These are phyloP conservation scores for Sanderia malayensis DNA, from an alignment of 30 jellyfish, hydroid and myxozoan species.

Conservation along the genomic window DNA sequence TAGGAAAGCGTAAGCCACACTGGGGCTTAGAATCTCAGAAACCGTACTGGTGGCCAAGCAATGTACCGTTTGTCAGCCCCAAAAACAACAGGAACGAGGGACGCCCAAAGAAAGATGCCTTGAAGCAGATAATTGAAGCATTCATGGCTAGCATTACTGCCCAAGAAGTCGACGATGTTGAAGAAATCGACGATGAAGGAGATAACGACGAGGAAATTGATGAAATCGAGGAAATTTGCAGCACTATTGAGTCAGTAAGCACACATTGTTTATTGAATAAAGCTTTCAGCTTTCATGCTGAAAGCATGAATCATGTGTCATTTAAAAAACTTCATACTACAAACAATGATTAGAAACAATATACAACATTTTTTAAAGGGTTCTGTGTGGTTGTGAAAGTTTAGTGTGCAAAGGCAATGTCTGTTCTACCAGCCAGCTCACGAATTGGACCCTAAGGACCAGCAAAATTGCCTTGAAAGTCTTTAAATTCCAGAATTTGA, in stretches of 20 bases:
- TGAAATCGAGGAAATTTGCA: not conserved
- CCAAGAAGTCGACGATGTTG: constrained; percentile 1
- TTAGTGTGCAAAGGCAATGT: not conserved
- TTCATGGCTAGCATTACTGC: constrained; percentile 4
- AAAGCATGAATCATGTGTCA: constrained; percentile 1
- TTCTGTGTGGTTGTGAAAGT: constrained; percentile 1
- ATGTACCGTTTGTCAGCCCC: constrained; percentile 12
- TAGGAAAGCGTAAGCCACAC: constrained; percentile 3
- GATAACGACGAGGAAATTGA: constrained; percentile 1
- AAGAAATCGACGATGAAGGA: constrained; percentile 1
- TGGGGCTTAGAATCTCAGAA: constrained; percentile 8
- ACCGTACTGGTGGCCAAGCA: constrained; percentile 19
- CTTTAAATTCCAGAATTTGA: not conserved
- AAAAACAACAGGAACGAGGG: constrained; percentile 11
- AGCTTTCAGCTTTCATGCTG: constrained; percentile 4
- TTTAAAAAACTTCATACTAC: not conserved
- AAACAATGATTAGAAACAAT: not conserved
- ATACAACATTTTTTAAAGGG: not conserved
- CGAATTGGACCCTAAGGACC: constrained; percentile 1
- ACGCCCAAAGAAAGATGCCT: constrained; percentile 1
- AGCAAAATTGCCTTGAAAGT: not conserved
- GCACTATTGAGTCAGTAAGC: constrained; percentile 4
- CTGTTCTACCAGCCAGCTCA: constrained; percentile 6
- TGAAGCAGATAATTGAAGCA: not conserved
- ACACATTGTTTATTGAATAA: not conserved